Evolutionary conservation across 2,113 vertebrate species (phyloP), one percentile per base, ranked within the genome.

Genomic region (Callorhinus ursinus): DNA sequence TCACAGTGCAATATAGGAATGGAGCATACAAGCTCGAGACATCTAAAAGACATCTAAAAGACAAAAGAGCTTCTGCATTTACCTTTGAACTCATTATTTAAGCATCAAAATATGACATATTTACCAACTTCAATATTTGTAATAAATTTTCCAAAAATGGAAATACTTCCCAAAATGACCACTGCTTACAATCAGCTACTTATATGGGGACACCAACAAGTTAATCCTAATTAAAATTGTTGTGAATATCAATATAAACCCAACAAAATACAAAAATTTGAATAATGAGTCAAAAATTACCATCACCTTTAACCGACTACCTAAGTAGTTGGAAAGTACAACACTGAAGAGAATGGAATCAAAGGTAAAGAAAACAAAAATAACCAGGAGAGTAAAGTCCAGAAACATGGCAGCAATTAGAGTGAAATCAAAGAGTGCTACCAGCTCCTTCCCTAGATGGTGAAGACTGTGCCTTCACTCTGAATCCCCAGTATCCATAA

Each of bases 21-120:
- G 4, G 28, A 95, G 22, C 36, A 2, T 19, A 28, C 57, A 65
- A 71, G 21, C 2, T 85, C 88, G 67, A 85, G 67, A 63, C 24
- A 89, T 74, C 59, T 55, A 55, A 95, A 76, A 84, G 69, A 65
- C 26, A 88, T 65, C 57, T 55, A 57, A 95, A 92, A 53, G 39
- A 39, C n/a, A 91, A 31, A 0, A 0, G 21, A 67, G 14, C 0
- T 0, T n/a, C 72, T 28, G 2, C 36, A 90, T 65, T 86, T 74
- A 55, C 4, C 19, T n/a, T 80, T 93, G 7, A 42, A 76, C 46
- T 77, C 11, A 33, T 88, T 81, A 71, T 28, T 91, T 74, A 88
- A 31, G 26, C 26, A 67, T 72, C 36, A 71, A 71, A 87, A 51
- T 87, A 36, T 36, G 13, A 72, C 9, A 36, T 46, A n/a, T 5